Evolutionary conservation across 2,113 vertebrate species (phyloP).

Genomic region (Mesoclemmys tuberculata): DNA sequence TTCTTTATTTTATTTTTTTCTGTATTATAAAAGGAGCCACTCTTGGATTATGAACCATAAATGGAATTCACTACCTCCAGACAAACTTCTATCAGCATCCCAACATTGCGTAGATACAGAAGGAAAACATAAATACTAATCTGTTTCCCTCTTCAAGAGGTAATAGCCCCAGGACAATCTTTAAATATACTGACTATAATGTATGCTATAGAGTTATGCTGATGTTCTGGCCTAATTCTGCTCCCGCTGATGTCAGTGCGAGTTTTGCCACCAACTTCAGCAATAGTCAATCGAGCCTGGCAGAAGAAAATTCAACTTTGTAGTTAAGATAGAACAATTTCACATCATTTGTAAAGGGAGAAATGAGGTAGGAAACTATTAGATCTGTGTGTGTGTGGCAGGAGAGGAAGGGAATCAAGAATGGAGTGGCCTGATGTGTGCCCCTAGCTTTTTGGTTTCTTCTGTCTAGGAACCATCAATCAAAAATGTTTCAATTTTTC

Average conservation of each 20-base stretch:
- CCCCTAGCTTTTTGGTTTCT: not conserved
- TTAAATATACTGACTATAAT: not conserved
- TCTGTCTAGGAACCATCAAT: not conserved
- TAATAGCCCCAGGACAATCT: not conserved
- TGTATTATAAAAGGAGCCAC: not conserved
- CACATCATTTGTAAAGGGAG: not conserved
- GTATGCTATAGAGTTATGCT: not conserved
- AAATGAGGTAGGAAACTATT: not conserved
- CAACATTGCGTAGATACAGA: not conserved
- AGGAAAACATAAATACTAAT: not conserved
- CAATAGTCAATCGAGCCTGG: not conserved
- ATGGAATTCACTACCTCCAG: not conserved
- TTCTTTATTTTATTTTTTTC: not conserved
- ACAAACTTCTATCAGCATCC: not conserved
- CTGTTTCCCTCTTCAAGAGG: not conserved
- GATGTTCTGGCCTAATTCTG: not conserved
- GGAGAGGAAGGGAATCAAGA: not conserved
- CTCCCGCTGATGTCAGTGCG: not conserved
- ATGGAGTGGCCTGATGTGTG: not conserved
- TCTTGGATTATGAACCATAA: not conserved
- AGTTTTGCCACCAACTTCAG: not conserved
- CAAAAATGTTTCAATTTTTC: not conserved
- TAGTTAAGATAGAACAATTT: not conserved
- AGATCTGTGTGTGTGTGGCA: not conserved
- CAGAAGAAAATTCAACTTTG: not conserved